Evolutionary conservation across 2,113 vertebrate species (phyloP).

Genomic region (Apeltes quadracus): DNA sequence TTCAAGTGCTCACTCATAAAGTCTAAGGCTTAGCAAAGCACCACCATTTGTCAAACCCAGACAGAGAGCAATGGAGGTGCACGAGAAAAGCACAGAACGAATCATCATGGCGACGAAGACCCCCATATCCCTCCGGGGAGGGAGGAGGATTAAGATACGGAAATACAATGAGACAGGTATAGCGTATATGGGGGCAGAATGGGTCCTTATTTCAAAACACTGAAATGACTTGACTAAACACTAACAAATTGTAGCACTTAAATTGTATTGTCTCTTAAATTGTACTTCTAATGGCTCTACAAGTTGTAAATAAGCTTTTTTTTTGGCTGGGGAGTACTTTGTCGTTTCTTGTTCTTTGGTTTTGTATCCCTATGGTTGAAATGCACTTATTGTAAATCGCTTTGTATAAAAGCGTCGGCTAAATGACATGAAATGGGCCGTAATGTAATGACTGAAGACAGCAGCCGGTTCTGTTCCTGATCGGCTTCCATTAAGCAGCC

Average conservation of each 20-base stretch:
- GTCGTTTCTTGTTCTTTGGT: no score
- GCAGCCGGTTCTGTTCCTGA: not conserved
- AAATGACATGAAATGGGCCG: no score
- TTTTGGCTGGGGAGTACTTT: no score
- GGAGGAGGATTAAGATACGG: conserved; percentile 35
- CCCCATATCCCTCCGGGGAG: conserved; percentile 14
- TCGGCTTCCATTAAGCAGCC: not conserved
- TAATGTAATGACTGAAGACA: no score
- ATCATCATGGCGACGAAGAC: conserved; percentile 2
- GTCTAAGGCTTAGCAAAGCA: conserved; percentile 3
- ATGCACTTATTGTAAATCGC: no score
- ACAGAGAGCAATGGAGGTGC: conserved; percentile 24
- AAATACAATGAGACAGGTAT: conserved; percentile 27
- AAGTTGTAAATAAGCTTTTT: no score
- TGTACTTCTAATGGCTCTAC: no score
- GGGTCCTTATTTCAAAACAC: conserved; percentile 6
- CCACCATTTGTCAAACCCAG: conserved; percentile 17
- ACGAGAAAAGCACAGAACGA: conserved; percentile 7
- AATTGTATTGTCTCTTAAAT: no score
- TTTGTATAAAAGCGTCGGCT: no score
- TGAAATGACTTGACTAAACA: no score
- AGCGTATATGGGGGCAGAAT: not conserved
- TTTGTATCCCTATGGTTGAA: no score
- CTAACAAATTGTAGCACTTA: no score
- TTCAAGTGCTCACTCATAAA: not conserved